Evolutionary conservation across 2,113 vertebrate species (phyloP), one percentile per base, ranked within the genome.

Genomic region (Cnemophilus loriae): DNA sequence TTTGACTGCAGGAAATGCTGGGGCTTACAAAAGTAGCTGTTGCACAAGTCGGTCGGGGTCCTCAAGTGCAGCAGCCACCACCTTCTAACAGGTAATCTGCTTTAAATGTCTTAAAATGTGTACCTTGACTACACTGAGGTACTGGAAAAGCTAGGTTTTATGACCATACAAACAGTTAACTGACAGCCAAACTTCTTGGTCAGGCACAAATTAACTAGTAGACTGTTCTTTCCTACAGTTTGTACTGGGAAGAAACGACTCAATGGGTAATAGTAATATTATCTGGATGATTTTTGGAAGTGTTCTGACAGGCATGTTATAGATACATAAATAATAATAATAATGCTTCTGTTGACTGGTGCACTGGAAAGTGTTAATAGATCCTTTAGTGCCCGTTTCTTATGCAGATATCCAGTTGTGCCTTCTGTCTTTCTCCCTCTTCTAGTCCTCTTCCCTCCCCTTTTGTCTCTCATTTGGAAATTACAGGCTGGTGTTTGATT

Each of bases 1-100:
- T 90, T 83, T 95, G 11, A 37, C 46, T 52, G 11, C 96, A 99
- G 99, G 99, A 99, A 97, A 99, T 99, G 99, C 96, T 99, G 42
- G 99, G 99, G 21, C 98, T 99, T 75, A 98, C 98, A 64, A 99
- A 99, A 98, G 98, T 99, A 83, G 95, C 98, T 17, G 98, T 98
- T 76, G 95, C 98, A 69, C 99, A 99, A 95, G 98, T 98, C 1
- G 98, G 99, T 70, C 98, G 99, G 78, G 98, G 98, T 80, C 98
- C 98, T 80, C 98, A 98, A 56, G 97, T 98, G 32, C 98, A 98
- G 57, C 99, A 98, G 35, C 98, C 98, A 47, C 99, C 99, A 92
- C 98, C 99, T 86, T 99, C 98, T 80, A 99, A 99, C 97, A 99
- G 99, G 99, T 99, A 98, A 94, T 47, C 55, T 89, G 3, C 52